Evolutionary conservation across 2,888 invertebrate genomes (phyloP).

Genomic region (Oligia fasciuncula): DNA sequence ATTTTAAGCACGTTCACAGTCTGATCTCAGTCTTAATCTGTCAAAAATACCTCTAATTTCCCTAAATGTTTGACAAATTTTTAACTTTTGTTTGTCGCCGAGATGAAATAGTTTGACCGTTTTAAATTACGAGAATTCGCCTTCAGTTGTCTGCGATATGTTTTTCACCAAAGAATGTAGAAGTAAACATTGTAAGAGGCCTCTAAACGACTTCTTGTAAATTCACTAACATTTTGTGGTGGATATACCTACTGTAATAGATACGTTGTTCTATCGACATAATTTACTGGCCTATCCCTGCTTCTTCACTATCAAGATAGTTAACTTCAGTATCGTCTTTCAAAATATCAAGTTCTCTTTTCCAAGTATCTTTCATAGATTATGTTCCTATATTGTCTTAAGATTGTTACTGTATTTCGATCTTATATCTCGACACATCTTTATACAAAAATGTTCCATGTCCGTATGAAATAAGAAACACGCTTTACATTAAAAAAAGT

Average conservation of each 20-base stretch:
- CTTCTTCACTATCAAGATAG: conserved; percentile 20
- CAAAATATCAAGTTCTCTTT: conserved; percentile 42
- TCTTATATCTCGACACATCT: background rate
- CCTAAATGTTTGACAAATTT: background rate
- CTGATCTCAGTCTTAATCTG: background rate
- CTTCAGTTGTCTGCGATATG: background rate
- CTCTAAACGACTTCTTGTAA: background rate
- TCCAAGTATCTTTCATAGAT: conserved; percentile 18
- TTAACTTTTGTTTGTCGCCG: background rate
- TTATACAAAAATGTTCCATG: background rate
- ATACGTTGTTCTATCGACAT: conserved; percentile 20
- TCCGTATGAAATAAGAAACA: background rate
- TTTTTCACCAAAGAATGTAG: background rate
- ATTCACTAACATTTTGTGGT: conserved; percentile 1
- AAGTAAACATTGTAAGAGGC: conserved; percentile 1
- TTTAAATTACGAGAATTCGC: background rate
- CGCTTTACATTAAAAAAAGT: background rate
- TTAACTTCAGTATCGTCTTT: conserved; percentile 37
- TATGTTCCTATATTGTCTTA: conserved; percentile 4
- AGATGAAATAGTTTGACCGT: background rate
- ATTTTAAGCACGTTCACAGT: background rate
- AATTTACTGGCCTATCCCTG: conserved; percentile 30
- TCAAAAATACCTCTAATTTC: background rate
- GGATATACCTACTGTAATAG: background rate
- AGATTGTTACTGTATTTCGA: conserved; percentile 6